phyloP scores from a whole-genome alignment of 1,140 invertebrate species.

The Eubasilissa regina region DNA sequence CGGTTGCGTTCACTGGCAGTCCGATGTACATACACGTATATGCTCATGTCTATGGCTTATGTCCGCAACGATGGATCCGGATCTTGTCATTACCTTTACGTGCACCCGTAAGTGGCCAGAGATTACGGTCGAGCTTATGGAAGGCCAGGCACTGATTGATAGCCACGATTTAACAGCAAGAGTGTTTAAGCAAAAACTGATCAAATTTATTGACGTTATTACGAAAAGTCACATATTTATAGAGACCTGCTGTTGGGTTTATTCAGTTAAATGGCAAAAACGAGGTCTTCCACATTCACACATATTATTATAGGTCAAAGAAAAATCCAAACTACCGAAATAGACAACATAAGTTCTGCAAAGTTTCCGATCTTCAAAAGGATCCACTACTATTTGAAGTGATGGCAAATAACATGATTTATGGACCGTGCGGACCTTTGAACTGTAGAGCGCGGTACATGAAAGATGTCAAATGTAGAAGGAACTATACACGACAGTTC shows the following conservation, averaged over 20 bases:
- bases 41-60: constrained; percentile 67
- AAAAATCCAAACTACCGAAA: constrained; percentile 30
- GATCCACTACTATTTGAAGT: constrained; percentile 65
- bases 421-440: constrained; percentile 69
- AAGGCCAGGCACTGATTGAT: constrained; percentile 61
- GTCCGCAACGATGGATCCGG: constrained; percentile 66
- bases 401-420: constrained; percentile 69
- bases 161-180: constrained; percentile 63
- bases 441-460: constrained; percentile 65
- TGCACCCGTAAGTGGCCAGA: constrained; percentile 70
- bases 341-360: constrained; percentile 37
- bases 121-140: constrained; percentile 62
- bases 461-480: constrained; percentile 6
- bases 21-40: constrained; percentile 68
- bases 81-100: constrained; percentile 65
- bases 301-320: constrained; percentile 68
- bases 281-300: constrained; percentile 68
- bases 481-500: not conserved
- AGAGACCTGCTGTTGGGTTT: constrained; percentile 64
- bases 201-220: constrained; percentile 63
- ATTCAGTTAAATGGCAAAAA: constrained; percentile 70
- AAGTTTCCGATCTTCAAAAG: constrained; percentile 62
- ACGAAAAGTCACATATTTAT: constrained; percentile 62
- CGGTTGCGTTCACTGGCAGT: constrained; percentile 66
- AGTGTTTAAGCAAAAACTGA: constrained; percentile 64